These are phyloP conservation scores for Drosophila ustulata DNA, from an alignment of 2,888 invertebrate genomes.

Conservation along the genomic window DNA sequence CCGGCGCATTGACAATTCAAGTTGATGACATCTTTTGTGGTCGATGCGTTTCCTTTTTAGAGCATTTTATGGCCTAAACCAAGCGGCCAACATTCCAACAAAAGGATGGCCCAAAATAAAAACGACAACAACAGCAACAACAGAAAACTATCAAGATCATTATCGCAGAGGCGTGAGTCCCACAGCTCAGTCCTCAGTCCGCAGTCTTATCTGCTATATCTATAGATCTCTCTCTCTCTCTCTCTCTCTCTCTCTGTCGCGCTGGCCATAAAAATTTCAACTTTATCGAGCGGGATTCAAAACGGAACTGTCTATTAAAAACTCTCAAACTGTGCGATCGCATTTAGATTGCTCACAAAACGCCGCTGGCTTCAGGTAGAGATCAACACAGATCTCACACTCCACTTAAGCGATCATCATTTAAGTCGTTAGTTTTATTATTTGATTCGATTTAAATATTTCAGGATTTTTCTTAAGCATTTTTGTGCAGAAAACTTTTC, in stretches of 20 bases:
- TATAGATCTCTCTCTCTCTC: conserved; percentile 4
- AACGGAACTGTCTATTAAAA: conserved; percentile 77
- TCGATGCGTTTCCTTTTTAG: conserved; percentile 49
- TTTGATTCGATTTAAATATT: too few relatives aligned
- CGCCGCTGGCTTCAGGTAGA: conserved; percentile 14
- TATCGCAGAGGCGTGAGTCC: conserved; percentile 64
- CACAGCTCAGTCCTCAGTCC: not conserved
- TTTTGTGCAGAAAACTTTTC: too few relatives aligned
- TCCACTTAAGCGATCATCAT: too few relatives aligned
- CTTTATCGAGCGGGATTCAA: conserved; percentile 69
- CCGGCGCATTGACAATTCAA: conserved; percentile 62
- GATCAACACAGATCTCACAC: too few relatives aligned
- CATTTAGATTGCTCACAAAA: conserved; percentile 38
- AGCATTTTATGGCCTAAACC: conserved; percentile 49
- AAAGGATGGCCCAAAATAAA: conserved; percentile 49
- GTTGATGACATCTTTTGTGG: conserved; percentile 79
- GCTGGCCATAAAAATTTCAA: conserved; percentile 67
- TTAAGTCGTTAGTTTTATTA: too few relatives aligned
- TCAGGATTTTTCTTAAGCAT: too few relatives aligned
- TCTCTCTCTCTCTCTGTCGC: not conserved
- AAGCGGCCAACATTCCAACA: conserved; percentile 28
- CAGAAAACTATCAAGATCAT: conserved; percentile 40
- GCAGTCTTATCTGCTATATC: not conserved
- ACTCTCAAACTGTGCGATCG: conserved; percentile 29
- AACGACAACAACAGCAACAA: not conserved